A percentile compares a stretch with the other conserved stretches of the same genome.
These are phyloP conservation scores for Columba janthina DNA, from an alignment of 2,113 vertebrate species.

Conservation along the genomic window DNA sequence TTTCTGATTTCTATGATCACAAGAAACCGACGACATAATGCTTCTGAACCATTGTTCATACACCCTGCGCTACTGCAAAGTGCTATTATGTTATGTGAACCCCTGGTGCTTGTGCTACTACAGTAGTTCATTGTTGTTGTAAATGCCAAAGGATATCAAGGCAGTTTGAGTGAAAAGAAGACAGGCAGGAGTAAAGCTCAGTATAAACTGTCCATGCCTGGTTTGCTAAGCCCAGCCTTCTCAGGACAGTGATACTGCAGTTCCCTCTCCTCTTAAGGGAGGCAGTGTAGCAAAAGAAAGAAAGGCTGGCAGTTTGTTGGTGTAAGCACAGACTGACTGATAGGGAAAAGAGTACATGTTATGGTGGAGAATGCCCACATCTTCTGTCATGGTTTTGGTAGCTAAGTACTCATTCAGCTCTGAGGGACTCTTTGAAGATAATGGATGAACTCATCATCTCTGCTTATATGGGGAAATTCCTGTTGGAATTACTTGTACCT, in stretches of 20 bases:
- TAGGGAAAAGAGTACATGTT: accelerated
- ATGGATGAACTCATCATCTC: accelerated
- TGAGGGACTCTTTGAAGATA: background rate
- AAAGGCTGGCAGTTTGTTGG: background rate
- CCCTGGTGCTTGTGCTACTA: no score
- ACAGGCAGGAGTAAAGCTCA: background rate
- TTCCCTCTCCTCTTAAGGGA: background rate
- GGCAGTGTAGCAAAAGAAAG: background rate
- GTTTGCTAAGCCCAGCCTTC: background rate
- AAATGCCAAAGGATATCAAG: background rate
- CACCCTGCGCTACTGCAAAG: background rate
- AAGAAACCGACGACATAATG: background rate
- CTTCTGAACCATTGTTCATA: background rate
- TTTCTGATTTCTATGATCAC: background rate
- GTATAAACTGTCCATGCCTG: background rate
- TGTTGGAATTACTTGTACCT: background rate
- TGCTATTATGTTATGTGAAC: background rate
- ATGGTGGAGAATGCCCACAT: background rate
- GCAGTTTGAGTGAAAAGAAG: background rate
- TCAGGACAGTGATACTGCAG: background rate
- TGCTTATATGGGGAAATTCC: background rate
- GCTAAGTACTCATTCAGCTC: background rate
- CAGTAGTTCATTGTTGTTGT: no score
- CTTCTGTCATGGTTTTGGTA: background rate
- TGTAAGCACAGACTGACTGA: background rate